Evolutionary conservation across 2,797 vertebrate genomes (phyloP).

Genomic region (Chiloscyllium punctatum): DNA sequence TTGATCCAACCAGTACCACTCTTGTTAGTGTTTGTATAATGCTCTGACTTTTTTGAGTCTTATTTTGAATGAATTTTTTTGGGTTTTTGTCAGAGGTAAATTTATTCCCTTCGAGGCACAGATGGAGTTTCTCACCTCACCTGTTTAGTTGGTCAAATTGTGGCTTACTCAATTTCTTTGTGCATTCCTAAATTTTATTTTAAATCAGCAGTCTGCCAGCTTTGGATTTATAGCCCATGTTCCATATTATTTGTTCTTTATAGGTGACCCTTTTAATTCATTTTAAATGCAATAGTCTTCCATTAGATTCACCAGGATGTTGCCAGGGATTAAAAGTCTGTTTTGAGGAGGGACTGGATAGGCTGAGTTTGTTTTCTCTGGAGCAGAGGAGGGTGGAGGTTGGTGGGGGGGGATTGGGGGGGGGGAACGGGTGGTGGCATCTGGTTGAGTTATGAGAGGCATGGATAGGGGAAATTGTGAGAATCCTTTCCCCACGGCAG

Average conservation of each 20-base stretch:
- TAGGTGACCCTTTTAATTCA: not conserved
- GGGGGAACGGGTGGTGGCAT: too few relatives aligned
- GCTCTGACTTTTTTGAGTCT: not conserved
- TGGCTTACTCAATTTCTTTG: not conserved
- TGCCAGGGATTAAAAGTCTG: too few relatives aligned
- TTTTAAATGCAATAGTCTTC: not conserved
- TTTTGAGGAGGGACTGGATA: too few relatives aligned
- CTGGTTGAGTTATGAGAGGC: too few relatives aligned
- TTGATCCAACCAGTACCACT: not conserved
- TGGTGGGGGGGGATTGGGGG: too few relatives aligned
- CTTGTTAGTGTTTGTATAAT: not conserved
- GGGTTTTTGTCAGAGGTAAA: not conserved
- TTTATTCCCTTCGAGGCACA: not conserved
- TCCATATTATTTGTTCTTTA: not conserved
- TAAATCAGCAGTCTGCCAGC: not conserved
- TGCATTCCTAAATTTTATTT: not conserved
- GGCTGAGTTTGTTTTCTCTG: too few relatives aligned
- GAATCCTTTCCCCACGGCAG: too few relatives aligned
- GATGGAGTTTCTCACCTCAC: not conserved
- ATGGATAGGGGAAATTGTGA: too few relatives aligned
- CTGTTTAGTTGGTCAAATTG: not conserved
- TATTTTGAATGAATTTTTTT: not conserved
- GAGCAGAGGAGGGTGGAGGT: too few relatives aligned
- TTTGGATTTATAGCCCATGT: not conserved
- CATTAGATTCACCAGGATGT: too few relatives aligned